Conservation (phyloP, 2,113 vertebrate genomes). For the Eurystomus gularis region DNA sequence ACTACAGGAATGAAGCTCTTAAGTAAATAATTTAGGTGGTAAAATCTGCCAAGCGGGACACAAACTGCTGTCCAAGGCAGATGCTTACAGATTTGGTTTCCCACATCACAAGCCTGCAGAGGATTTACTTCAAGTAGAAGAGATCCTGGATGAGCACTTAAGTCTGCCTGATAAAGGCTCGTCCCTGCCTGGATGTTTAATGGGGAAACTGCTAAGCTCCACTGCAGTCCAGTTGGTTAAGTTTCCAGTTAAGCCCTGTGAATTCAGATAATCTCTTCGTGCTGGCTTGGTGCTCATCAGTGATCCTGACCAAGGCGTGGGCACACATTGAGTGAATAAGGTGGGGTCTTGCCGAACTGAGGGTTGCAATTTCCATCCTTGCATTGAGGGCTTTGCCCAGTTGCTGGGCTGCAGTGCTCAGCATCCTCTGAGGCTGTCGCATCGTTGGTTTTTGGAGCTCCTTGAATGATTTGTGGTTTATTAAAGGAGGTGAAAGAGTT, state of each 20-base stretch:
- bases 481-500: not conserved
- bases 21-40: not conserved
- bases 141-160: not conserved
- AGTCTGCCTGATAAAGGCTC: not conserved
- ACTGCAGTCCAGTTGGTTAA: not conserved
- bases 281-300: rapidly evolving
- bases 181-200: not conserved
- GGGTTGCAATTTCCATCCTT: not conserved
- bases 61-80: not conserved
- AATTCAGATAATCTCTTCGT: not conserved
- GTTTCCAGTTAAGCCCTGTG: not conserved
- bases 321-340: rapidly evolving
- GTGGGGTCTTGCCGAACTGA: rapidly evolving
- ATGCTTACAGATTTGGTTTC: not conserved
- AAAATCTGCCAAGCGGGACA: not conserved
- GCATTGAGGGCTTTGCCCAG: rapidly evolving
- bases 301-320: rapidly evolving
- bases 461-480: not conserved
- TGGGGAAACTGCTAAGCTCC: not conserved
- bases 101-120: not conserved
- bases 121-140: not conserved
- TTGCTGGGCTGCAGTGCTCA: not conserved
- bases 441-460: not conserved
- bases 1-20: not conserved
- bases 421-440: rapidly evolving